Evolutionary conservation across 2,888 invertebrate genomes (phyloP).

Genomic region (Nomada ferruginata): DNA sequence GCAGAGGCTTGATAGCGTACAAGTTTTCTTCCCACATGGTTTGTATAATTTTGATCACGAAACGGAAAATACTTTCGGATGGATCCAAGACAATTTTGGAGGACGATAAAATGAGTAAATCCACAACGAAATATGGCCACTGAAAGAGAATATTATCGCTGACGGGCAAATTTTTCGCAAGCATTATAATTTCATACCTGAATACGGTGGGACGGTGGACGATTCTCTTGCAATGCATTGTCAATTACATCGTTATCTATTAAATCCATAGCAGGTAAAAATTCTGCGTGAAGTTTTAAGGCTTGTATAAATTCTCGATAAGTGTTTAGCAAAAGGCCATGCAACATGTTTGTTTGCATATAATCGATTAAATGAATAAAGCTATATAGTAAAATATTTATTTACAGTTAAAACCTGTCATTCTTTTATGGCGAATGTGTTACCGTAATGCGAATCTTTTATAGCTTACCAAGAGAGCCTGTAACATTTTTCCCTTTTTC

Average conservation of each 20-base stretch:
- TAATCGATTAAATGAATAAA: conserved; percentile 90
- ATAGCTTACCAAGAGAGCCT: conserved; percentile 88
- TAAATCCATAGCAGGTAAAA: conserved; percentile 85
- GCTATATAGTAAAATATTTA: conserved; percentile 82
- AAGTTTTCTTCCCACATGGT: conserved; percentile 89
- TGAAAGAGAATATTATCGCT: conserved; percentile 76
- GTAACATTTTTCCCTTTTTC: conserved; percentile 92
- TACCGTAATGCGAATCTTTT: neutral
- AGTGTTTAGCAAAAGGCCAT: conserved; percentile 88
- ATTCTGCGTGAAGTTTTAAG: conserved; percentile 86
- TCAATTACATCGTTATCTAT: conserved; percentile 83
- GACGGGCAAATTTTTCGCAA: neutral
- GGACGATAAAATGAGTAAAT: conserved; percentile 84
- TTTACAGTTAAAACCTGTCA: neutral
- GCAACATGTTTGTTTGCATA: conserved; percentile 89
- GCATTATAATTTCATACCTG: conserved; percentile 82
- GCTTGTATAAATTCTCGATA: conserved; percentile 86
- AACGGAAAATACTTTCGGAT: conserved; percentile 86
- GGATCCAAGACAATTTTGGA: conserved; percentile 86
- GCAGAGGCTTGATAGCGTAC: conserved; percentile 88
- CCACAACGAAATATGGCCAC: conserved; percentile 88
- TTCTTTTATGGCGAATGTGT: neutral
- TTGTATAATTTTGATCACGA: conserved; percentile 87
- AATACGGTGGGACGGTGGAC: conserved; percentile 83
- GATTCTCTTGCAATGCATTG: conserved; percentile 85